Conservation (phyloP, 1,140 invertebrate species). For the Luehdorfia chinensis region DNA sequence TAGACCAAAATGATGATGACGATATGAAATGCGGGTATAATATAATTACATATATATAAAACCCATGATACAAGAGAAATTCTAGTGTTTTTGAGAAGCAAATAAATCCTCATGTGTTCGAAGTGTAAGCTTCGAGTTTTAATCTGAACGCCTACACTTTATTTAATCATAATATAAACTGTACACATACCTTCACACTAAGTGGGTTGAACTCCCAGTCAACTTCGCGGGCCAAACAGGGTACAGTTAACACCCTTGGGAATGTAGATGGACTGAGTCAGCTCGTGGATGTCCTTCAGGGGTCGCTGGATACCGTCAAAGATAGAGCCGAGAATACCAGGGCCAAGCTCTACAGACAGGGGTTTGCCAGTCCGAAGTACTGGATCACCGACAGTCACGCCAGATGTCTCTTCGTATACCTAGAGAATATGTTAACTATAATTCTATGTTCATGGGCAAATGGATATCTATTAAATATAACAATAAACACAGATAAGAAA, state of each 20-base stretch:
- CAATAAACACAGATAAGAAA: too few species aligned
- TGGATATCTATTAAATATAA: too few species aligned
- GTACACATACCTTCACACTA: slow-evolving; percentile 83
- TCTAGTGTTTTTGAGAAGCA: too few species aligned
- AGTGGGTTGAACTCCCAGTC: slow-evolving; percentile 96
- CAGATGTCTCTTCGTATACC: slow-evolving; percentile 99
- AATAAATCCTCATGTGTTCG: too few species aligned
- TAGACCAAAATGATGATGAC: too few species aligned
- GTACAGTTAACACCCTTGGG: slow-evolving; percentile 98
- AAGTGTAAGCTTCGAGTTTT: too few species aligned
- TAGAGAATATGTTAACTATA: slow-evolving; percentile 50
- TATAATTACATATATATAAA: too few species aligned
- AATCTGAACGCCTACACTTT: too few species aligned
- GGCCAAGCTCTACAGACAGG: slow-evolving; percentile 98
- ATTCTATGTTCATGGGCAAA: too few species aligned
- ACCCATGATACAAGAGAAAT: too few species aligned
- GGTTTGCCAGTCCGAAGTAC: slow-evolving; percentile 99
- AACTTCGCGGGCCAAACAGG: slow-evolving; percentile 88
- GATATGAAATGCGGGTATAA: too few species aligned
- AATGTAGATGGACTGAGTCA: slow-evolving; percentile 98
- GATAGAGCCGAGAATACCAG: slow-evolving; percentile 99
- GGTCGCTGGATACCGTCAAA: slow-evolving; percentile 99
- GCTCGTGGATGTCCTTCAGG: slow-evolving; percentile 95
- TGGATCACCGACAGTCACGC: slow-evolving; percentile 99
- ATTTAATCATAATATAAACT: too few species aligned